Percentiles rank a stretch among this genome's conserved stretches.
These are phyloP conservation scores for Pseudorasbora parva DNA, from an alignment of 2,113 vertebrate species.

Conservation along the genomic window DNA sequence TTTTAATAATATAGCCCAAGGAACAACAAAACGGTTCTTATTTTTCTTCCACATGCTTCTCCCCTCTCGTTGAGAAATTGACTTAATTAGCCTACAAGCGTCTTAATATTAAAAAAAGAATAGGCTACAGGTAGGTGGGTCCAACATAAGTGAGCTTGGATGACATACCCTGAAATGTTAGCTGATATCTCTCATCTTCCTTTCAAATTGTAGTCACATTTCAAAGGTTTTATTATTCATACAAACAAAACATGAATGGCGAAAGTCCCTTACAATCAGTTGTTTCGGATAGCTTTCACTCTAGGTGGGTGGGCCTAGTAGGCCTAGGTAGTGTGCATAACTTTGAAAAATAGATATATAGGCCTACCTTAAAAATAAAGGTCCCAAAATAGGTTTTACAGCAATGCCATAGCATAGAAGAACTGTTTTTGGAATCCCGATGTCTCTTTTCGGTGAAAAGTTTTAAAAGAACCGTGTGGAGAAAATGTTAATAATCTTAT, in stretches of 20 bases:
- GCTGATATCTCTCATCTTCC: constrained; percentile 10
- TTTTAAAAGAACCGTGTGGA: too few species aligned
- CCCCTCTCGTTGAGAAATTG: neutral
- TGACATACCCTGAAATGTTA: constrained; percentile 20
- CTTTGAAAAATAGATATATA: too few species aligned
- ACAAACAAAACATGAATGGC: neutral
- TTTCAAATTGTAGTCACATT: constrained; percentile 36
- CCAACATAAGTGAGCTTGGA: neutral
- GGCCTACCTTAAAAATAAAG: neutral
- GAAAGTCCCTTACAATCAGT: constrained; percentile 13
- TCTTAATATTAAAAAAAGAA: neutral
- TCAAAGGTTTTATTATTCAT: constrained; percentile 29
- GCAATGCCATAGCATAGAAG: too few species aligned
- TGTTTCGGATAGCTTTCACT: constrained; percentile 20
- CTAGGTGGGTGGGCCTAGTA: neutral
- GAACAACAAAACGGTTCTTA: neutral
- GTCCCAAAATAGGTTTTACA: too few species aligned
- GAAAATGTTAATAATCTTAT: too few species aligned
- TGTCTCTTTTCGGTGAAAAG: too few species aligned
- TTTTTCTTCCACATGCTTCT: neutral
- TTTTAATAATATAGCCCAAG: neutral
- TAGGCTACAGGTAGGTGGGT: neutral
- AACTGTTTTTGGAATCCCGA: too few species aligned
- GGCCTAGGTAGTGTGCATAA: neutral
- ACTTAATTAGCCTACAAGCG: neutral